Base-by-base conservation (phyloP, 23 tunicate genomes). In the Aplidium turbinatum region DNA sequence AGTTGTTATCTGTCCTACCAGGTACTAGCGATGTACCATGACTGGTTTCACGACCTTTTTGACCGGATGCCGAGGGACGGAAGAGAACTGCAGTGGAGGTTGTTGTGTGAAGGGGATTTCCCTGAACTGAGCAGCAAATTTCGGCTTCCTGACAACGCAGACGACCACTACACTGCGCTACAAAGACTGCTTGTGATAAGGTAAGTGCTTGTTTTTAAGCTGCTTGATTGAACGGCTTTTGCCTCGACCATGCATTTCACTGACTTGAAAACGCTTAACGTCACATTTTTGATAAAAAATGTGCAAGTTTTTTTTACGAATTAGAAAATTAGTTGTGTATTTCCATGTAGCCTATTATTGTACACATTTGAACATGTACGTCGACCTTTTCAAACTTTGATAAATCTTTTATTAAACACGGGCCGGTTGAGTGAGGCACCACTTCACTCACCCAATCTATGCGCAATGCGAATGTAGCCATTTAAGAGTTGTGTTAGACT, bases 11-110 rank as follows among this genome's bases (percentile, higher is more conserved):
- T 25, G 6, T 6, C 1, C 29, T 35, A 25, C 21, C 71, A 91
- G 97, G 63, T 79, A 1, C 76, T 91, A 2, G 97, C 86, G 1
- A 91, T 72, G 73, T 83, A 75, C 68, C 70, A 63, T 58, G 91
- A 84, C 45, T 91, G 97, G 97, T 85, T 91, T 33, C 83, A 74
- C 65, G 91, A 84, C 9, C 38, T 82, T 1, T 91, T 84, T 47
- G 97, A 91, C 50, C 78, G 78, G 48, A 91, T 91, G 97, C 78
- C 87, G 55, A 63, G 73, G 32, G 96, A 89, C 40, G 91, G 97
- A 7, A 58, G 91, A 1, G 97, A 91, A 56, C 48, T 79, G 83
- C 97, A 91, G 46, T 91, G 97, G 97, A 57, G 97, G 58, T 28
- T 73, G 26, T 56, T 91, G 51, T 91, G 97, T 48, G 97, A 91